A percentile compares a stretch with the other conserved stretches of the same genome.
Evolutionary conservation across 2,888 invertebrate genomes (phyloP).

Genomic region (Lithophane leautieri): DNA sequence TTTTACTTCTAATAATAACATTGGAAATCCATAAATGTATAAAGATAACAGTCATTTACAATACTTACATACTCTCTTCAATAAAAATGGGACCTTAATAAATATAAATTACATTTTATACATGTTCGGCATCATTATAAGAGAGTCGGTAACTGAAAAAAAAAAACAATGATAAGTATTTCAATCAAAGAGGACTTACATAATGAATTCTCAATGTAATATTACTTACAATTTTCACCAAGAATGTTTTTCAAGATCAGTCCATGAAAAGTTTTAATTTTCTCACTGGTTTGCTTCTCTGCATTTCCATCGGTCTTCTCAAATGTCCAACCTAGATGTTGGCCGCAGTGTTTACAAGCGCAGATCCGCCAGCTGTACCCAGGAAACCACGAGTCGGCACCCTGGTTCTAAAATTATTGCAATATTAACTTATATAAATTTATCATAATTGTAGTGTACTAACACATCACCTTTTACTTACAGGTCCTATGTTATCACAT

Average conservation of each 20-base stretch:
- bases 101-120: slow-evolving; percentile 79
- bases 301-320: slow-evolving; percentile 80
- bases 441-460: too few species aligned
- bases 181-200: background rate
- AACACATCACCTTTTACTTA: slow-evolving; percentile 70
- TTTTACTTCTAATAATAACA: slow-evolving; percentile 40
- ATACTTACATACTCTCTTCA: slow-evolving; percentile 45
- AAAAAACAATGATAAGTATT: slow-evolving; percentile 43
- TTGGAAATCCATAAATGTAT: slow-evolving; percentile 42
- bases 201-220: background rate
- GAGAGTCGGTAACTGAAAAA: slow-evolving; percentile 90
- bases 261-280: slow-evolving; percentile 82
- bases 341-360: slow-evolving; percentile 91
- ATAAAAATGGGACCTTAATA: slow-evolving; percentile 37
- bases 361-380: slow-evolving; percentile 92
- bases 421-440: background rate
- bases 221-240: slow-evolving; percentile 88
- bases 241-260: slow-evolving; percentile 85
- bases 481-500: slow-evolving; percentile 89
- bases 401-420: slow-evolving; percentile 81
- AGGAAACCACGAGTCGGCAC: slow-evolving; percentile 92
- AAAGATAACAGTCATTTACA: slow-evolving; percentile 52
- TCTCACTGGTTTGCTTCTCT: slow-evolving; percentile 67
- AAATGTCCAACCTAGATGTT: slow-evolving; percentile 92
- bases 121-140: slow-evolving; percentile 89